Percentiles rank a stretch among this genome's conserved stretches.
phyloP scores from a whole-genome alignment of 2,113 vertebrate species.

The Puntigrus tetrazona region DNA sequence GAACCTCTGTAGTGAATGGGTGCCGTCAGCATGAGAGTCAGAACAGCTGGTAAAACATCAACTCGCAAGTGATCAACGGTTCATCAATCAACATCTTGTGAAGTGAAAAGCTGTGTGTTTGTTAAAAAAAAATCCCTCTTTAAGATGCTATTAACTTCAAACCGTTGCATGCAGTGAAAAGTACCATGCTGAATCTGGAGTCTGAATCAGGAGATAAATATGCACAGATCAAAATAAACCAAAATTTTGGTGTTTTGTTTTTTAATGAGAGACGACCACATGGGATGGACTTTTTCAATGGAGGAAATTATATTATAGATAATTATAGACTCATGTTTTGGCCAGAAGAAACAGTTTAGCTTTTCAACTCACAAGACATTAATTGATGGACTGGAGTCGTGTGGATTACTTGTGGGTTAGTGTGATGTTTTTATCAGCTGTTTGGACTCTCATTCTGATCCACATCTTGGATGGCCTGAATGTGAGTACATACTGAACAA shows the following conservation, averaged over 20 bases:
- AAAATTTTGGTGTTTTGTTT: neutral
- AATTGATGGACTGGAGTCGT: neutral
- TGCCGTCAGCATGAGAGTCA: neutral
- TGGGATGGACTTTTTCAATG: neutral
- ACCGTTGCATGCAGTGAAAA: neutral
- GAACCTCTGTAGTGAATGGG: neutral
- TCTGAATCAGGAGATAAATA: neutral
- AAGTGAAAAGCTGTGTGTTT: neutral
- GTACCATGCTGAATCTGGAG: neutral
- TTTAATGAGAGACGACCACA: neutral
- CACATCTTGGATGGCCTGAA: neutral
- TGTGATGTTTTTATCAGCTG: neutral
- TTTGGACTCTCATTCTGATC: neutral
- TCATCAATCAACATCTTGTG: neutral
- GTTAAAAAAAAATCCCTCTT: no score
- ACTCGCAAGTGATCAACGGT: neutral
- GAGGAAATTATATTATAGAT: neutral
- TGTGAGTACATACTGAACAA: neutral
- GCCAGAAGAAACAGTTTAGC: neutral
- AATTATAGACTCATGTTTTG: neutral
- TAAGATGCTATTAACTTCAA: neutral
- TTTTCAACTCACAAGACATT: neutral
- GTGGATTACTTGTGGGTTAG: neutral
- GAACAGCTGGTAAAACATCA: neutral
- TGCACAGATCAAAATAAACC: neutral